A percentile compares a stretch with the other conserved stretches of the same genome.
These are phyloP conservation scores for Protonibea diacanthus DNA, from an alignment of 2,797 vertebrate genomes.

Conservation along the genomic window DNA sequence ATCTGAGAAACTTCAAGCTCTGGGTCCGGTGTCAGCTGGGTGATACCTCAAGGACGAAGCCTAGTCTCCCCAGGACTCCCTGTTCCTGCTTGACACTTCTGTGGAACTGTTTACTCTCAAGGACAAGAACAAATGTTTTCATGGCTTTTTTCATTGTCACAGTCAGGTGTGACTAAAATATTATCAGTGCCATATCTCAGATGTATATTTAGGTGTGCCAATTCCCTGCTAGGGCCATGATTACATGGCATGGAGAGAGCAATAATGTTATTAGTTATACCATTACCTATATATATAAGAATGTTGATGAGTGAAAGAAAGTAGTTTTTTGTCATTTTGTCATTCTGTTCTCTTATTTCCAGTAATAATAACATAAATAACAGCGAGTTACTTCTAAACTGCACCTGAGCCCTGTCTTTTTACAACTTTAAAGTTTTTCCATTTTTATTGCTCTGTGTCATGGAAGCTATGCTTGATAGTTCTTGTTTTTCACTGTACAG, in stretches of 20 bases:
- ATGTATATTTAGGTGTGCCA: background rate
- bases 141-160: background rate
- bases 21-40: background rate
- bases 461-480: background rate
- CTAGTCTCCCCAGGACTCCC: background rate
- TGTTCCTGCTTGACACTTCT: background rate
- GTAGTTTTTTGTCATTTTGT: background rate
- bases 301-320: background rate
- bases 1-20: conserved; percentile 1
- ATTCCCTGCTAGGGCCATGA: background rate
- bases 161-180: background rate
- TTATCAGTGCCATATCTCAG: background rate
- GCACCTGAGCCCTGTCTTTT: background rate
- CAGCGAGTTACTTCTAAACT: background rate
- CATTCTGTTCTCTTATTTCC: background rate
- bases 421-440: background rate
- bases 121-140: background rate
- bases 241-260: background rate
- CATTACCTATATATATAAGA: no score
- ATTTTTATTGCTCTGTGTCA: background rate
- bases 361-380: background rate
- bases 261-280: background rate
- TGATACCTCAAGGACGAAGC: conserved; percentile 5
- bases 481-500: background rate
- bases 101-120: background rate